Conservation (phyloP, 1,140 invertebrate species). For the Holotrichia oblita region DNA sequence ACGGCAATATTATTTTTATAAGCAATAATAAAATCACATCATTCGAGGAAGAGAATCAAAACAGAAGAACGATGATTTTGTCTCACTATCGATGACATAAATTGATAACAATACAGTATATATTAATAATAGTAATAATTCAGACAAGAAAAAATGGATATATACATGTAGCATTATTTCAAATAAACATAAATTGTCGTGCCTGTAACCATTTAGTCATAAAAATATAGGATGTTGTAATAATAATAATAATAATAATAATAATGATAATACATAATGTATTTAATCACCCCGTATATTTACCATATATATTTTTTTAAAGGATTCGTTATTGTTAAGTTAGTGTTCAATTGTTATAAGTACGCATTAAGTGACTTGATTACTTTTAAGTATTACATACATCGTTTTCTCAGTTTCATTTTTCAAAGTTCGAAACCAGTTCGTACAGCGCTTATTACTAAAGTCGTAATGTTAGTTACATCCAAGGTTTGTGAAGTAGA, state of each 20-base stretch:
- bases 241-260: constrained; percentile 19
- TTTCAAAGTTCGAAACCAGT: constrained; percentile 11
- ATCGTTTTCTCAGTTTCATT: constrained; percentile 25
- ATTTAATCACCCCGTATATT: constrained; percentile 1
- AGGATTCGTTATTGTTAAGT: neutral
- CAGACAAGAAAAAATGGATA: neutral
- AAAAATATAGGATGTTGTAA: neutral
- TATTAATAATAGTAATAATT: neutral
- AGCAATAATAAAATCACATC: neutral
- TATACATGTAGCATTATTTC: neutral
- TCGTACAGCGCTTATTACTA: constrained; percentile 9
- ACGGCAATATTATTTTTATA: constrained; percentile 18
- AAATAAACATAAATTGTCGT: constrained; percentile 25
- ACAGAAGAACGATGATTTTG: constrained; percentile 23
- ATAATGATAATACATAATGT: neutral
- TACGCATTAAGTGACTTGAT: neutral
- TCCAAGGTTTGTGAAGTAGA: constrained; percentile 47
- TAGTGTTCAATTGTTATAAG: constrained; percentile 22
- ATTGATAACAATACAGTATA: neutral
- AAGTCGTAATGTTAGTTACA: constrained; percentile 37
- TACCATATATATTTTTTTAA: neutral
- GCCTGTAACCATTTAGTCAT: constrained; percentile 28
- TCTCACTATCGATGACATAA: neutral
- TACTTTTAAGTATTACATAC: constrained; percentile 21
- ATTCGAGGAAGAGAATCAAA: neutral